These are phyloP conservation scores for Nebria ingens DNA, from an alignment of 1,140 invertebrate species.

Conservation along the genomic window DNA sequence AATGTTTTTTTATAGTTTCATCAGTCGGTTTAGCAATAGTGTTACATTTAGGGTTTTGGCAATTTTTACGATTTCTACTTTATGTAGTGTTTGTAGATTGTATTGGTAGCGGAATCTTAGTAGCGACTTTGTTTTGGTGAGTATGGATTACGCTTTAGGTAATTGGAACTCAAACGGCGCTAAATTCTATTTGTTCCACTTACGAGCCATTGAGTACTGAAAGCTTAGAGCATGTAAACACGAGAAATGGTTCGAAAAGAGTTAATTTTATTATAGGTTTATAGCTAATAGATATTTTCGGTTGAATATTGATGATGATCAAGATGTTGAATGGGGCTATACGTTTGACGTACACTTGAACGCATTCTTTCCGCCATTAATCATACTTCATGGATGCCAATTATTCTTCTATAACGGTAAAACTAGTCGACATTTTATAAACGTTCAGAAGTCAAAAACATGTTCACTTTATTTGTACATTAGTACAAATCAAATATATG, in stretches of 20 bases:
- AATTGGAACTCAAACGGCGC: no score
- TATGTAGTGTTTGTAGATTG: constrained; percentile 94
- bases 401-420: constrained; percentile 84
- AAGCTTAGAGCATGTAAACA: no score
- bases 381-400: constrained; percentile 89
- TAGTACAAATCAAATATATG: not conserved
- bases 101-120: constrained; percentile 74
- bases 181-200: constrained; percentile 12
- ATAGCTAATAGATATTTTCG: constrained; percentile 81
- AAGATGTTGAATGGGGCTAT: constrained; percentile 97
- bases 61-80: constrained; percentile 78
- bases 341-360: constrained; percentile 98
- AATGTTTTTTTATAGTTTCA: constrained; percentile 64
- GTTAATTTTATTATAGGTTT: constrained; percentile 51
- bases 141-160: no score
- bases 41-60: constrained; percentile 59
- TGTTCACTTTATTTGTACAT: constrained; percentile 14
- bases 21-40: constrained; percentile 83
- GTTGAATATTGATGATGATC: constrained; percentile 46
- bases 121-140: constrained; percentile 87
- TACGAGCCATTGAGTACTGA: no score
- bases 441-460: no score
- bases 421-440: no score
- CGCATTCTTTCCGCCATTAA: constrained; percentile 91
- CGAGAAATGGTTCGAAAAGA: no score